Conservation (phyloP, 2,113 vertebrate genomes). For the Papio anubis region DNA sequence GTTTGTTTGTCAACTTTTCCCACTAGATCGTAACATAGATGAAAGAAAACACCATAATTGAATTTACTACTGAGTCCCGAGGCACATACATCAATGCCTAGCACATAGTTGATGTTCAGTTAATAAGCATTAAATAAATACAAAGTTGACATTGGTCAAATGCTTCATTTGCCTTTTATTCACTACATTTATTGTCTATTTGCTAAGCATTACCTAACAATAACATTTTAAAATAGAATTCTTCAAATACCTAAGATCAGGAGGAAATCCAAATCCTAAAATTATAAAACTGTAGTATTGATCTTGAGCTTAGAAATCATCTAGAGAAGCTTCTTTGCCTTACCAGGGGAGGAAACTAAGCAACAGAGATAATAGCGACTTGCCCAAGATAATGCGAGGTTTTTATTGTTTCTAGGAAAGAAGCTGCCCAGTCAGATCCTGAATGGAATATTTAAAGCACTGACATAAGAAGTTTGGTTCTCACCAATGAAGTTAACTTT, state of each 20-base stretch:
- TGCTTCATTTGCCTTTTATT: background rate
- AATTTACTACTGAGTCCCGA: background rate
- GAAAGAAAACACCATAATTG: background rate
- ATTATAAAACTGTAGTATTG: background rate
- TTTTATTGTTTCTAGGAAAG: slow-evolving; percentile 23
- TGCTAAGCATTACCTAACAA: background rate
- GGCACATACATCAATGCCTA: background rate
- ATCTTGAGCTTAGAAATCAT: background rate
- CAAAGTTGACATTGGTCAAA: background rate
- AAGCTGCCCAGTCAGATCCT: background rate
- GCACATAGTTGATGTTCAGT: background rate
- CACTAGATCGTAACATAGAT: background rate
- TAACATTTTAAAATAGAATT: background rate
- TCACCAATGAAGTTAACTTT: background rate
- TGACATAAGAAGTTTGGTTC: background rate
- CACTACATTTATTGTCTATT: background rate
- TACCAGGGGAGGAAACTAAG: background rate
- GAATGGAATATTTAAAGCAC: background rate
- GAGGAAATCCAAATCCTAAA: background rate
- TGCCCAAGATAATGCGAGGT: background rate
- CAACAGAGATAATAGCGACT: background rate
- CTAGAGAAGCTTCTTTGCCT: background rate
- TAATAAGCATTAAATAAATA: background rate
- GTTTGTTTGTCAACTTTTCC: background rate
- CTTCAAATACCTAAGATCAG: background rate